Conservation (phyloP, 2,888 invertebrate species). For the Miltochrista miniata region DNA sequence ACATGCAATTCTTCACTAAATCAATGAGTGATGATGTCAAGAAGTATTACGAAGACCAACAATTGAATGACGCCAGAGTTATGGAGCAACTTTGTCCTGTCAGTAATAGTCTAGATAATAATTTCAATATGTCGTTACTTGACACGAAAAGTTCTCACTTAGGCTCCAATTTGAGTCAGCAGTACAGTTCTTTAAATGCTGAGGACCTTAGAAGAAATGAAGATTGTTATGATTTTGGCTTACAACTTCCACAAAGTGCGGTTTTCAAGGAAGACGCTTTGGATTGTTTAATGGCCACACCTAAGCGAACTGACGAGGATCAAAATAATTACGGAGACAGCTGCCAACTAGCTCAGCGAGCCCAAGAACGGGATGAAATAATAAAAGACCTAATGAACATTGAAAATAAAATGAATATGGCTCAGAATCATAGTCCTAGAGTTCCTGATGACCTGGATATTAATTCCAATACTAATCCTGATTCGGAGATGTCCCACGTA, state of each 20-base stretch:
- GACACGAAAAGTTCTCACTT: conserved; percentile 67
- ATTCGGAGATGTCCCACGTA: conserved; percentile 40
- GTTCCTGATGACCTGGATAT: conserved; percentile 35
- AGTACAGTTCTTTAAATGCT: conserved; percentile 61
- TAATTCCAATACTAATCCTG: conserved; percentile 24
- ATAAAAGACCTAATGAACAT: conserved; percentile 77
- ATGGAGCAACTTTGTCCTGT: conserved; percentile 72
- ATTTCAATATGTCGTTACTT: conserved; percentile 70
- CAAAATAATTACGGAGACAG: conserved; percentile 48
- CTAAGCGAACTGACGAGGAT: conserved; percentile 60
- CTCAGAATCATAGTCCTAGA: conserved; percentile 40
- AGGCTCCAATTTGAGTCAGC: conserved; percentile 59
- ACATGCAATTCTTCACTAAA: conserved; percentile 78
- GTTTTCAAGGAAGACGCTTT: conserved; percentile 70
- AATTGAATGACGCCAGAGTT: conserved; percentile 62
- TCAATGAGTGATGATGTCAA: conserved; percentile 79
- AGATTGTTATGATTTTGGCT: conserved; percentile 72
- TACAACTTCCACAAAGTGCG: conserved; percentile 65
- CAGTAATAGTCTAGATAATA: conserved; percentile 66
- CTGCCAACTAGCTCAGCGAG: conserved; percentile 52
- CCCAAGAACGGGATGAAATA: conserved; percentile 69
- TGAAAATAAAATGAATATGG: conserved; percentile 64
- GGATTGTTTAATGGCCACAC: conserved; percentile 70
- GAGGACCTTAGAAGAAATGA: conserved; percentile 68
- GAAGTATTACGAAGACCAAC: conserved; percentile 75